Evolutionary conservation across 2,888 invertebrate species (phyloP), one percentile per base, ranked within the genome.

Genomic region (Erynnis tages): DNA sequence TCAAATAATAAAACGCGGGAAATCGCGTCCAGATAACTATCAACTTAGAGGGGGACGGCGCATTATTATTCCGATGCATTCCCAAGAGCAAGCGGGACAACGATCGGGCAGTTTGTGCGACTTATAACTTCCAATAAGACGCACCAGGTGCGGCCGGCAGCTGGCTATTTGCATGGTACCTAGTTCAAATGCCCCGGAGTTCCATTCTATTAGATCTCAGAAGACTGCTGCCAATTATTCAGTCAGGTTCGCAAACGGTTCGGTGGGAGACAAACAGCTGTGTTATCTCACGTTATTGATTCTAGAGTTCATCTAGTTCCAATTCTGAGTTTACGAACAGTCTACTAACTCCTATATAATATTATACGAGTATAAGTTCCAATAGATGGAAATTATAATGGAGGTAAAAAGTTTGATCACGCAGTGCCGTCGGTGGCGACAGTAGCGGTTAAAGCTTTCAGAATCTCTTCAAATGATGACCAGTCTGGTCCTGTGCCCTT

Each of bases 61-160:
- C 68, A 66, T 4, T 6, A 32, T 62, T 60, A 55, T 57, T 11
- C 6, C 8, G 7, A 8, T 21, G 63, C 69, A 66, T 71, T 68
- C 55, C 69, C 70, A 73, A 74, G 69, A 73, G 69, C 69, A 67
- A 74, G 71, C 63, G 66, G 44, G 64, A 62, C 54, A 55, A 63
- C 59, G 62, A 61, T 66, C 62, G 58, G 70, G 68, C 76, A 82
- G 79, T 86, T 84, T 79, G 84, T 79, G 76, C 78, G 88, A 88
- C 82, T 88, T 89, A 88, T 85, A 88, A 85, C 82, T 82, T 79
- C 81, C 87, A 89, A 88, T 88, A 88, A 85, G 76, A 74, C 63
- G 76, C 76, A 65, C 76, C 88, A 88, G 89, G 87, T 88, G 88
- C 73, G 81, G 73, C 77, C 78, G 73, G 66, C 71, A 73, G 63